phyloP scores from a whole-genome alignment of 2,113 vertebrate species.

The Corythornis vintsioides region DNA sequence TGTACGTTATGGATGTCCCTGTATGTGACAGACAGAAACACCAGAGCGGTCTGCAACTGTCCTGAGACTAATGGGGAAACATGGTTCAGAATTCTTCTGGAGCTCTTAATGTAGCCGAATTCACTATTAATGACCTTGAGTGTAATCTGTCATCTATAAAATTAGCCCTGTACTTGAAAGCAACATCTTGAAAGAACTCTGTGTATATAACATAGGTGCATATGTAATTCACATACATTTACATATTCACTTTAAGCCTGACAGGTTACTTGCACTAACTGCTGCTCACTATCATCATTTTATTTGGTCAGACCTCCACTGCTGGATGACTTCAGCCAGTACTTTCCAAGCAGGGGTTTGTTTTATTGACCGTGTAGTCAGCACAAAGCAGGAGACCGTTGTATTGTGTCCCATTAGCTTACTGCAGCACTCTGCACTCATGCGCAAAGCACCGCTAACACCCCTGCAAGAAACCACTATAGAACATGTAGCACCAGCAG shows the following conservation, averaged over 20 bases:
- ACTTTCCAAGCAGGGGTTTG: not conserved
- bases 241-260: not conserved
- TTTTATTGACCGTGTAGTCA: not conserved
- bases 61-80: not conserved
- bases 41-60: not conserved
- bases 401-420: not conserved
- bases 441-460: not conserved
- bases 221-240: not conserved
- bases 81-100: not conserved
- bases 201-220: not conserved
- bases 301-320: not conserved
- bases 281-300: not conserved
- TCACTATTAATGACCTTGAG: not conserved
- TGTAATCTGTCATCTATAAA: not conserved
- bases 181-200: not conserved
- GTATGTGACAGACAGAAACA: not conserved
- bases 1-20: not conserved
- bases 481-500: not conserved
- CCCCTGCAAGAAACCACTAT: not conserved
- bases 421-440: not conserved
- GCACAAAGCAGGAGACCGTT: not conserved
- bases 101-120: not conserved
- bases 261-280: not conserved
- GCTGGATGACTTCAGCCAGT: slow-evolving; percentile 31
- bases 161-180: not conserved